Evolutionary conservation across 2,113 vertebrate genomes (phyloP).

Genomic region (Bothrops jararaca): DNA sequence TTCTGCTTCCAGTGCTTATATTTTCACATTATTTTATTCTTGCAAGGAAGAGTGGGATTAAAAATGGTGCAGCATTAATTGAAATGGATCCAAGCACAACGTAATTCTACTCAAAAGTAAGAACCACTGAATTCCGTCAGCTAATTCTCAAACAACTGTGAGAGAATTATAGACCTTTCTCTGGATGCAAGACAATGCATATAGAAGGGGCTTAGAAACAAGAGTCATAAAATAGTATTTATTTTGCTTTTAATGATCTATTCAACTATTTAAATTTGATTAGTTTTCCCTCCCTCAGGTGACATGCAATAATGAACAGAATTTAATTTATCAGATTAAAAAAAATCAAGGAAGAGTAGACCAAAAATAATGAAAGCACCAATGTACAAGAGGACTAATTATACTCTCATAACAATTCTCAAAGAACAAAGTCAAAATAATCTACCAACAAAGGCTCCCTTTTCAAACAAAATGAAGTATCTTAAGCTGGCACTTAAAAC

Average conservation of each 20-base stretch:
- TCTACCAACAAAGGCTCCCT: background rate
- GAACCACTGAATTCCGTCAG: background rate
- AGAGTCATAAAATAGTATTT: background rate
- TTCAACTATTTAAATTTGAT: background rate
- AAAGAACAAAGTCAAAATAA: background rate
- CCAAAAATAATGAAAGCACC: background rate
- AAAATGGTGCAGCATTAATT: background rate
- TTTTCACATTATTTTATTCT: background rate
- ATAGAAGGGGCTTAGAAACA: background rate
- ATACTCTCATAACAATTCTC: background rate
- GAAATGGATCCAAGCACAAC: background rate
- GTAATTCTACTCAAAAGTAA: background rate
- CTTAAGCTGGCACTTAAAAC: background rate
- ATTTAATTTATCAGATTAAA: background rate
- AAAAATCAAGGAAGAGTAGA: background rate
- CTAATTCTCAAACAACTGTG: background rate
- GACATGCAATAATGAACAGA: background rate
- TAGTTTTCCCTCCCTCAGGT: background rate
- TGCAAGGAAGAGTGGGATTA: background rate
- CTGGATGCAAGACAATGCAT: background rate
- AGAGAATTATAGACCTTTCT: background rate
- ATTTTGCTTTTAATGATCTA: background rate
- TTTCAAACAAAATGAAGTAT: background rate
- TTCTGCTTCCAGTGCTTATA: background rate
- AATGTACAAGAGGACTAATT: background rate